Evolutionary conservation across 2,113 vertebrate species (phyloP), one percentile per base, ranked within the genome.

Genomic region (Chamaetylas fuelleborni): DNA sequence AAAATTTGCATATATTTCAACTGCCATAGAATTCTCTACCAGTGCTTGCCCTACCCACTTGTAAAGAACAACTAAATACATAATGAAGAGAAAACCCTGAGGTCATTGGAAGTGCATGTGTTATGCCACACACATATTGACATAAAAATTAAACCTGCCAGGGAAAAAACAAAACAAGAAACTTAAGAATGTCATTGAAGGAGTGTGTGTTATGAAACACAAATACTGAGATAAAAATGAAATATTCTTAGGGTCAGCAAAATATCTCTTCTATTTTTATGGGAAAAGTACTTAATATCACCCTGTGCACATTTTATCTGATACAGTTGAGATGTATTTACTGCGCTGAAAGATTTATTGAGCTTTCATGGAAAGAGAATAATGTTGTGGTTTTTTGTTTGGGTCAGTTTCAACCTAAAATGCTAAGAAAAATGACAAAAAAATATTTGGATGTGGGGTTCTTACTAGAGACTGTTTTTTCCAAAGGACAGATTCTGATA

Each of bases 231-330:
- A 82, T 86, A 76, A 74, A 86, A 79, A 53, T 71, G 36, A 66
- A 25, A 16, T 90, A 53, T 86, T 87, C 69, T 19, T 45, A 50
- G 19, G 31, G 28, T 69, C 81, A 79, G 36, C 79, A 80, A 70
- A 89, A 54, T 90, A 66, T 48, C 33, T 47, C 33, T 92, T 89
- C 31, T 72, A 45, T 42, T 81, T 78, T 81, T 78, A 48, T 53
- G 60, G 53, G 94, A 96, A 82, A 96, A 70, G n/a, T 82, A 86
- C 14, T 91, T 91, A 81, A 43, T 92, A 28, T 79, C 91, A 69
- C 20, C 15, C 58, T 95, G 24, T n/a, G 31, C 20, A 22, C 34
- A 42, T 95, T 95, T 93, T 60, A 71, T 93, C 78, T 81, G 62
- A 77, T 86, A 78, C 45, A 47, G 42, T 47, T 90, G 62, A 83